Conservation (phyloP, 2,113 vertebrate species). For the Balaeniceps rex region DNA sequence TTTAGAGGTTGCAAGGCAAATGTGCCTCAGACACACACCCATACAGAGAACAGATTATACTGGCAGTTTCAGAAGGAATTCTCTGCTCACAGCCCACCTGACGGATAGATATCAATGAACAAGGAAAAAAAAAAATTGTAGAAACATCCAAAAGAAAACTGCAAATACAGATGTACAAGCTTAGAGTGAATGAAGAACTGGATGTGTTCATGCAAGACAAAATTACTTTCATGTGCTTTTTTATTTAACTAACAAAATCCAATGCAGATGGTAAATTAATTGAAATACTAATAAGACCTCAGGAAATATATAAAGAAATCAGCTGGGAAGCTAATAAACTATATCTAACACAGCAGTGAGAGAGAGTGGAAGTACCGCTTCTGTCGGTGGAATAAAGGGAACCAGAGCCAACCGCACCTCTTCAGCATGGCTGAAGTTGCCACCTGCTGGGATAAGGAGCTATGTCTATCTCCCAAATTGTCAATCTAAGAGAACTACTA, state of each 20-base stretch:
- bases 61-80: neutral
- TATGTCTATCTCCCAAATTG: slow-evolving; percentile 49
- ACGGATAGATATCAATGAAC: neutral
- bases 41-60: neutral
- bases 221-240: neutral
- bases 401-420: neutral
- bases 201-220: neutral
- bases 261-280: slow-evolving; percentile 49
- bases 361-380: neutral
- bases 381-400: neutral
- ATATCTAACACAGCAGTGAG: slow-evolving; percentile 26
- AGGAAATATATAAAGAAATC: slow-evolving; percentile 38
- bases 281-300: slow-evolving; percentile 33
- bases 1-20: neutral
- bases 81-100: neutral
- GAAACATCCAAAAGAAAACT: neutral
- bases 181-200: neutral
- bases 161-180: neutral
- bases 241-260: slow-evolving; percentile 39
- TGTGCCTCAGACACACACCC: neutral
- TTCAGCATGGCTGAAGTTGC: slow-evolving; percentile 6
- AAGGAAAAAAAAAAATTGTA: neutral
- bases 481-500: slow-evolving; percentile 49
- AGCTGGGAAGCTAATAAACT: slow-evolving; percentile 45
- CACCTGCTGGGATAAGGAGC: slow-evolving; percentile 46